These are phyloP conservation scores for Leptothorax acervorum DNA, from an alignment of 2,888 invertebrate genomes.

Conservation along the genomic window DNA sequence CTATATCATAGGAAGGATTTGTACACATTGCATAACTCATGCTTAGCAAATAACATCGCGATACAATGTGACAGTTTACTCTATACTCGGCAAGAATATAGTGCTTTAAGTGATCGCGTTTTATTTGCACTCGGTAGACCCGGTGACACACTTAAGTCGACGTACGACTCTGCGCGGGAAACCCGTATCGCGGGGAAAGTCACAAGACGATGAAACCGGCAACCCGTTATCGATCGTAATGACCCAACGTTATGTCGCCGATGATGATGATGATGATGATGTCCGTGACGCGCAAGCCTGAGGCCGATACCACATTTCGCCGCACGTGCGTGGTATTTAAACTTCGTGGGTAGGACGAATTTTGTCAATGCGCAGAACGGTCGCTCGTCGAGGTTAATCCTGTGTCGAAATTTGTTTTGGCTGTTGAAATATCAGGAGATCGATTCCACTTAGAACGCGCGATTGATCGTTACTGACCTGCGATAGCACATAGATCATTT, in stretches of 20 bases:
- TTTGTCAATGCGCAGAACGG: neutral
- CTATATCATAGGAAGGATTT: neutral
- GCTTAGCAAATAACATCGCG: neutral
- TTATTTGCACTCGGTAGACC: constrained; percentile 79
- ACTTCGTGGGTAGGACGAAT: neutral
- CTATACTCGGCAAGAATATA: neutral
- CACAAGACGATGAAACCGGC: constrained; percentile 70
- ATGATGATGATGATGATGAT: constrained; percentile 49
- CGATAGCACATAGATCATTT: neutral
- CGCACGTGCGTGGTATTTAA: constrained; percentile 60
- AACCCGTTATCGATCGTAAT: constrained; percentile 73
- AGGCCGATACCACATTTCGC: constrained; percentile 32
- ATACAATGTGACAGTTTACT: constrained; percentile 12
- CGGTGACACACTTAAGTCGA: constrained; percentile 79
- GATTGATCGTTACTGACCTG: neutral
- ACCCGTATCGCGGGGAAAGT: constrained; percentile 78
- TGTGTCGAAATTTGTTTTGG: neutral
- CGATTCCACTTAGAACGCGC: neutral
- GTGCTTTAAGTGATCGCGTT: constrained; percentile 70
- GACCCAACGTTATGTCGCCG: constrained; percentile 73
- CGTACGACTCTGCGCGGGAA: constrained; percentile 61
- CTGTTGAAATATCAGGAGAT: neutral
- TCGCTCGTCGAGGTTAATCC: constrained; percentile 5
- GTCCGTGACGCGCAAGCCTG: constrained; percentile 13
- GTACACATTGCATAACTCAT: neutral